Evolutionary conservation across 2,888 invertebrate genomes (phyloP), one percentile per base, ranked within the genome.

Genomic region (Cheilosia impressa): DNA sequence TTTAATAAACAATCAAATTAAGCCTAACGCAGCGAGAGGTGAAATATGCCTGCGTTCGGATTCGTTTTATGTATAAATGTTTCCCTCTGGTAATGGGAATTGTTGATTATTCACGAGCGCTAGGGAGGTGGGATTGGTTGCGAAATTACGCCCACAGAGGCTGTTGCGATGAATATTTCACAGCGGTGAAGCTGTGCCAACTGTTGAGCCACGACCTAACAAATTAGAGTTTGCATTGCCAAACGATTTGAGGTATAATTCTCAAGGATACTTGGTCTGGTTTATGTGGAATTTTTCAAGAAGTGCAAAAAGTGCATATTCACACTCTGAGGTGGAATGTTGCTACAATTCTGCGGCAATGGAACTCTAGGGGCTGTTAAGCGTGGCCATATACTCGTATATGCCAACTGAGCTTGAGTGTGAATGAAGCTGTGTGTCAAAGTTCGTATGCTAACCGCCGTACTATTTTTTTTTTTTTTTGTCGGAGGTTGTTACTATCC

Each of bases 101-200:
- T 17, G 27, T 24, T 9, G 41, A 13, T 66, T 66, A 43, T 53
- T 41, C 53, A 53, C 53, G 66, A 63, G 31, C 31, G 19, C 22
- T 1, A 2, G 19, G 19, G 15, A 31, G 73, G 24, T 60, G 60
- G 43, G 65, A 66, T 66, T 45, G 50, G 65, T 65, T 41, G 55
- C 47, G 27, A 34, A 47, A 27, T 66, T 57, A 66, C n/a, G 19
- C 66, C 22, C 75, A n/a, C 76, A 53, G 50, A 53, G 66, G 66
- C 45, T 60, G 41, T 76, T 68, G 43, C n/a, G 50, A 60, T 68
- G 24, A 76, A 76, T 76, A 68, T 76, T 76, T 68, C 13, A 76
- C 13, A 27, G 41, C 57, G 17, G 15, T 52, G 15, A 52, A 15
- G 6, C 24, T 52, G 38, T 65, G n/a, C 58, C 27, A 66, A 52